A percentile compares a stretch with the other conserved stretches of the same genome.
Conservation (phyloP, 2,797 vertebrate species). For the Remorina albescens region DNA sequence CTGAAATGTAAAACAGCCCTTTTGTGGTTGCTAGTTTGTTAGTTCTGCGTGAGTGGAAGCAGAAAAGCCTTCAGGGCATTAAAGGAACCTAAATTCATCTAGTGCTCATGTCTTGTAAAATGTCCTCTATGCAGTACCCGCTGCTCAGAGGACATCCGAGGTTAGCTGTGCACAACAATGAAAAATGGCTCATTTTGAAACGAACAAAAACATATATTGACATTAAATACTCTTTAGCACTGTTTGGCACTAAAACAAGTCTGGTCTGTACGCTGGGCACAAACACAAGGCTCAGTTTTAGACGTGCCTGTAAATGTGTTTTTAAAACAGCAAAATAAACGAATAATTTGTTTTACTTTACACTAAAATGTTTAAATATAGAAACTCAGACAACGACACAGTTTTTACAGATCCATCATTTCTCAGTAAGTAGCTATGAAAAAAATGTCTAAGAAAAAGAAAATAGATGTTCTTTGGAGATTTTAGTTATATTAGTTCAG, state of each 20-base stretch:
- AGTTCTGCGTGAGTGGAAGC: conserved; percentile 72
- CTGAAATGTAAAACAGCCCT: conserved; percentile 61
- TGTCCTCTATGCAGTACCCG: conserved; percentile 50
- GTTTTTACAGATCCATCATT: neutral
- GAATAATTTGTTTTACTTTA: neutral
- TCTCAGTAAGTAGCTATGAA: no score
- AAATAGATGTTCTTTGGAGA: no score
- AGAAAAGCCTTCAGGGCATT: conserved; percentile 67
- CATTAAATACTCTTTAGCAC: neutral
- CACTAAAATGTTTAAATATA: neutral
- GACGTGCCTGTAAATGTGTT: neutral
- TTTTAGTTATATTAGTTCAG: no score
- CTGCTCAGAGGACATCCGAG: conserved; percentile 18
- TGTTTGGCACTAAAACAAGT: no score
- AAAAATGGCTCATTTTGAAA: conserved; percentile 19
- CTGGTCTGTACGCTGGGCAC: neutral
- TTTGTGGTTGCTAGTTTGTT: conserved; percentile 65
- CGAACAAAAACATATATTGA: neutral
- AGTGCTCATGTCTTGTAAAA: conserved; percentile 40
- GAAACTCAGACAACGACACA: neutral
- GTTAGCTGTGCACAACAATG: conserved; percentile 13
- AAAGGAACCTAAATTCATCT: conserved; percentile 62
- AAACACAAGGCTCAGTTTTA: neutral
- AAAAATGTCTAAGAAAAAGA: no score
- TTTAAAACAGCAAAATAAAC: neutral